Conservation (phyloP, 2,113 vertebrate genomes). For the Machaerirhynchus nigripectus region DNA sequence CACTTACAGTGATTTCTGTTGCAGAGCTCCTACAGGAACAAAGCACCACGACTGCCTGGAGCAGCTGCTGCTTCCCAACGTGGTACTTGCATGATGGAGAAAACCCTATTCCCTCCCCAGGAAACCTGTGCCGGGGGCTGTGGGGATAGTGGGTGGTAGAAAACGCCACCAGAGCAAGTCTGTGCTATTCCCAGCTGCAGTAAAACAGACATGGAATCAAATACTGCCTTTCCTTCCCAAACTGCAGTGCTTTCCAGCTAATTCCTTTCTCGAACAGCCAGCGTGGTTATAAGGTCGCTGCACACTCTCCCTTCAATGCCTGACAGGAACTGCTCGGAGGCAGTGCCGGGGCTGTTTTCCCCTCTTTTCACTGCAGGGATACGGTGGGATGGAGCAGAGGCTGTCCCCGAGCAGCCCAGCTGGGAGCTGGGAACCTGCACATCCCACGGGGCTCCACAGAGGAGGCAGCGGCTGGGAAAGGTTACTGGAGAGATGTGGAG, state of each 20-base stretch:
- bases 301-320: neutral
- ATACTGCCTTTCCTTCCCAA: neutral
- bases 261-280: neutral
- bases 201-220: neutral
- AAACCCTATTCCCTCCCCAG: neutral
- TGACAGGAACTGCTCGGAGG: neutral
- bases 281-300: rapidly evolving
- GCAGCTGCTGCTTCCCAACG: neutral
- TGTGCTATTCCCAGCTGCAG: neutral
- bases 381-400: neutral
- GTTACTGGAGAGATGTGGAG: neutral
- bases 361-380: neutral
- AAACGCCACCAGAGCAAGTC: neutral
- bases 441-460: neutral
- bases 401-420: neutral
- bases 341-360: neutral
- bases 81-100: neutral
- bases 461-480: neutral
- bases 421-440: neutral
- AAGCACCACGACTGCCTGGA: neutral
- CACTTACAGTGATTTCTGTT: neutral
- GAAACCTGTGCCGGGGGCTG: neutral
- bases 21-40: neutral
- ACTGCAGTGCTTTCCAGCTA: neutral
- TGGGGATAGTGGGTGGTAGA: neutral